phyloP scores from a whole-genome alignment of 2,888 invertebrate genomes.

The Leptura quadrifasciata region DNA sequence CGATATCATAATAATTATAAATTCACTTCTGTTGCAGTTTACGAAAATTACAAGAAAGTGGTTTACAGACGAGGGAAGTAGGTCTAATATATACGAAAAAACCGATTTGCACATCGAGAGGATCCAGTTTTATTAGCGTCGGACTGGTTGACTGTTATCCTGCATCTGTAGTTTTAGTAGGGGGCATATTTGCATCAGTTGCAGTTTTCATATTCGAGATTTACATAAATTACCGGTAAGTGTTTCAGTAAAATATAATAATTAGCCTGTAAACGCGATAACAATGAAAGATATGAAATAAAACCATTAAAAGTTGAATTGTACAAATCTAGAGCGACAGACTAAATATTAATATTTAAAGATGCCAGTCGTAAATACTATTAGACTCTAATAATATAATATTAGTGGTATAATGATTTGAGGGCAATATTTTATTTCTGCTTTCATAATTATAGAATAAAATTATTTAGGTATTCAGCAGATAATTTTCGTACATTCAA shows the following conservation, averaged over 20 bases:
- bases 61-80: constrained; percentile 77
- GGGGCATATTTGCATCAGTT: constrained; percentile 64
- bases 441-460: too few species aligned
- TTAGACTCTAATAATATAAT: too few species aligned
- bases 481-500: too few species aligned
- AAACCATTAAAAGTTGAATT: too few species aligned
- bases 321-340: too few species aligned
- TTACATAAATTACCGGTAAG: constrained; percentile 31
- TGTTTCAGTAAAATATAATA: neutral
- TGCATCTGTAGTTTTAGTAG: constrained; percentile 68
- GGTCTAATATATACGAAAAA: constrained; percentile 77
- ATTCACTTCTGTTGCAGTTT: constrained; percentile 71
- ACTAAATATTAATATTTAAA: too few species aligned
- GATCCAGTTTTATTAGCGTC: constrained; percentile 79
- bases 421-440: too few species aligned
- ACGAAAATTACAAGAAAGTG: constrained; percentile 77
- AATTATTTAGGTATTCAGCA: too few species aligned
- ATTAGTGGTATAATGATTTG: too few species aligned
- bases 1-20: neutral
- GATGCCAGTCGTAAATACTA: too few species aligned
- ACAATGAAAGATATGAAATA: too few species aligned
- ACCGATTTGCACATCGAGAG: constrained; percentile 77
- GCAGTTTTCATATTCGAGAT: constrained; percentile 64
- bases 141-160: constrained; percentile 77
- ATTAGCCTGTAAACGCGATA: too few species aligned